Evolutionary conservation across 1,140 invertebrate species (phyloP), one percentile per base, ranked within the genome.

Genomic region (Eriocheir sinensis): DNA sequence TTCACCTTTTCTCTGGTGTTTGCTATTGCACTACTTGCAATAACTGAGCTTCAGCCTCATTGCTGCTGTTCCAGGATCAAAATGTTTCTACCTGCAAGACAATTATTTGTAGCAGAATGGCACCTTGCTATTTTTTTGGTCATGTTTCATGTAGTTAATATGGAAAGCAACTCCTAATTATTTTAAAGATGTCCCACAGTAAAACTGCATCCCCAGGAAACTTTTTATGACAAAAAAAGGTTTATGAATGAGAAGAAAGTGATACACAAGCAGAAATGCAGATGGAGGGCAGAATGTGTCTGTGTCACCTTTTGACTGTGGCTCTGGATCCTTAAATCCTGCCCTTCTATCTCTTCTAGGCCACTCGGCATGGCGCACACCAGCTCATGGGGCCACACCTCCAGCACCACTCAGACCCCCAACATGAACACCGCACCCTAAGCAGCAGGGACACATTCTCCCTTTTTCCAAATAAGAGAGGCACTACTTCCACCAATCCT

Each of bases 261-360:
- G 44, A 48, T 48, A 15, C 15, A 21, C 27, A 21, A n/a, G n/a
- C 12, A n/a, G 60, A 72, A n/a, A n/a, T n/a, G n/a, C 60, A 72
- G 60, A 72, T 21, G 21, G 6, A 72, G 83, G 2, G 3, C 40
- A 8, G 32, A n/a, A 4, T 86, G 90, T 79, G n/a, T 88, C 38
- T 53, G 38, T 89, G 86, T 44, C 30, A 48, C 60, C 36, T 60
- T 44, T 85, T 83, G 94, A 32, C 86, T 88, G 40, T 94, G 94
- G 89, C 89, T 44, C 89, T 48, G 90, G 94, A 91, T 94, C 79
- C 90, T 94, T 48, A 94, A 94, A 81, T 91, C 94, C 41, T 94
- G 89, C 94, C 94, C 89, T 94, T 94, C 93, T 94, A 89, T 94
- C 90, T 94, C 48, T 94, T 94, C 94, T 94, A 94, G 94, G 94